Evolutionary conservation across 2,888 invertebrate species (phyloP).

Genomic region (Campoplex nolae): DNA sequence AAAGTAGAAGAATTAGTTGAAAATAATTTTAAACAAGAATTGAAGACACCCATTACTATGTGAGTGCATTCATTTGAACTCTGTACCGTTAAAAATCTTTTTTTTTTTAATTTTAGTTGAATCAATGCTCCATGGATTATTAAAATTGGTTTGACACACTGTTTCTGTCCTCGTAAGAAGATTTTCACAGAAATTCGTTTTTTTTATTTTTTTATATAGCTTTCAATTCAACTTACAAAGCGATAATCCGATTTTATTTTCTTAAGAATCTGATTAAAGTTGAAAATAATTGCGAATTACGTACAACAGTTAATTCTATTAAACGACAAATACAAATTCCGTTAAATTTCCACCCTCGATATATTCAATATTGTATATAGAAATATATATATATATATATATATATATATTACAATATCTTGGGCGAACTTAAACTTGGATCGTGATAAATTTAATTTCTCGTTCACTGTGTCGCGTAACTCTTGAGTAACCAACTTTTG

Average conservation of each 20-base stretch:
- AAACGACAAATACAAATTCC: no score
- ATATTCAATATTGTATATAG: neutral
- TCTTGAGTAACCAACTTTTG: neutral
- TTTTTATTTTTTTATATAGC: neutral
- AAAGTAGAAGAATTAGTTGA: neutral
- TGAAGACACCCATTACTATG: no score
- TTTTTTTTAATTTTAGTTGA: neutral
- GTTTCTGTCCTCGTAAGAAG: neutral
- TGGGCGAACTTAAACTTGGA: neutral
- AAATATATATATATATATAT: neutral
- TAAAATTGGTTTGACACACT: neutral
- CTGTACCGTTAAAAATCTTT: neutral
- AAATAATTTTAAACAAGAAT: no score
- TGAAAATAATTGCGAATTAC: neutral
- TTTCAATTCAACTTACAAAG: neutral
- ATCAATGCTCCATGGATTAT: neutral
- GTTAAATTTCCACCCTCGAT: neutral
- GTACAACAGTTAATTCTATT: neutral
- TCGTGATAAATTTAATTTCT: constrained; percentile 7
- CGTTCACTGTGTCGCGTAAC: neutral
- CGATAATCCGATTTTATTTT: neutral
- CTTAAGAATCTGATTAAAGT: neutral
- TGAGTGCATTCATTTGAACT: neutral
- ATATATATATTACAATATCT: neutral
- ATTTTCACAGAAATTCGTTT: neutral